Conservation (phyloP, 30 jellyfish, hydroid and myxozoan species). For the Hydractinia echinata region DNA sequence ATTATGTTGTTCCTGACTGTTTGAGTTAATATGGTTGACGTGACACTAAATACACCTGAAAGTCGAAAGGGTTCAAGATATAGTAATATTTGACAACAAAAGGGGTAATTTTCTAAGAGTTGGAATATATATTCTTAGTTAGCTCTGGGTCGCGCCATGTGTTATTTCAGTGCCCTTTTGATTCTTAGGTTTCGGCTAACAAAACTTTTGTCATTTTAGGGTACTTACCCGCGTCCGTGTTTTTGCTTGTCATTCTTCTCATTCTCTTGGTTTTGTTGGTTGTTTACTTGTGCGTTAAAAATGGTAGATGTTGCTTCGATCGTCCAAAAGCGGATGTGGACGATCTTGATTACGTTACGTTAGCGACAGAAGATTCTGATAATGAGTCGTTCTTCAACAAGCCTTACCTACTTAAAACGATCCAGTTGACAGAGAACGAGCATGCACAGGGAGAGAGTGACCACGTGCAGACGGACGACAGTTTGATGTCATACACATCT, state of each 20-base stretch:
- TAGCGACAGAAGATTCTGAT: slow-evolving; percentile 32
- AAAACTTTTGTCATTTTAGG: slow-evolving; percentile 34
- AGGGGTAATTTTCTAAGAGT: too few relatives aligned
- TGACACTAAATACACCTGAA: too few relatives aligned
- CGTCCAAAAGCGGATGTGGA: slow-evolving; percentile 26
- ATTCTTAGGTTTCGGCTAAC: too few relatives aligned
- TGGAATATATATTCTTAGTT: too few relatives aligned
- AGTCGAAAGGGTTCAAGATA: too few relatives aligned
- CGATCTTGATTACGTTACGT: slow-evolving; percentile 49
- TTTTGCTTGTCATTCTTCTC: slow-evolving; percentile 57
- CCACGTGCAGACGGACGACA: not conserved
- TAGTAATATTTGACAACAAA: too few relatives aligned
- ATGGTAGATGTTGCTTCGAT: slow-evolving; percentile 52
- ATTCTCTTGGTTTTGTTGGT: slow-evolving; percentile 41
- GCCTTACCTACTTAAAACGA: not conserved
- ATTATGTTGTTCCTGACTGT: too few relatives aligned
- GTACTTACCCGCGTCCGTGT: slow-evolving; percentile 55
- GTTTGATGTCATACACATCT: not conserved
- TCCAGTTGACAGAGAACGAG: not conserved
- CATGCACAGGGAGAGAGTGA: not conserved
- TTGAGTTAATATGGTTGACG: too few relatives aligned
- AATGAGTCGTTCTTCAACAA: slow-evolving; percentile 8
- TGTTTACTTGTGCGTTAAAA: slow-evolving; percentile 46
- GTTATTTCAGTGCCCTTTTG: not conserved
- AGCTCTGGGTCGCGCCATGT: too few relatives aligned